Conservation (phyloP, 2,113 vertebrate species). For the Tetrax tetrax region DNA sequence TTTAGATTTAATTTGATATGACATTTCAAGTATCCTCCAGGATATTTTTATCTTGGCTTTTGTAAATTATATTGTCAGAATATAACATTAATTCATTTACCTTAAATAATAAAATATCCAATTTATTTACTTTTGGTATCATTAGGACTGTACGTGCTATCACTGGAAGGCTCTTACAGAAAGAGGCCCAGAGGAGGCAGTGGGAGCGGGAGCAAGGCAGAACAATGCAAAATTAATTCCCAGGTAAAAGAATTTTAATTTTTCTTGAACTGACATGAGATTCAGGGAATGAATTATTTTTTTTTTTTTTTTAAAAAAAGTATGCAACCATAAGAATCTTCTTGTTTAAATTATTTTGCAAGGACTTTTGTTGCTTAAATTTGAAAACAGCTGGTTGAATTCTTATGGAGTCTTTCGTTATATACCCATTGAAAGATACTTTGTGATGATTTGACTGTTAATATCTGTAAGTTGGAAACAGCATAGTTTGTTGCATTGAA, state of each 20-base stretch:
- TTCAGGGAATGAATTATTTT: neutral
- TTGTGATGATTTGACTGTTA: slow-evolving; percentile 12
- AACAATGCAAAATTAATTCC: neutral
- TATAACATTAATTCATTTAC: neutral
- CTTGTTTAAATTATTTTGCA: neutral
- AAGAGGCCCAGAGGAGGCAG: neutral
- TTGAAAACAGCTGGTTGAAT: slow-evolving; percentile 8
- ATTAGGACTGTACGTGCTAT: neutral
- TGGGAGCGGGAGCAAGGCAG: neutral
- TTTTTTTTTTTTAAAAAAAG: neutral
- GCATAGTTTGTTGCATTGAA: neutral
- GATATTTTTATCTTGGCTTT: neutral
- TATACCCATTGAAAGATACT: neutral
- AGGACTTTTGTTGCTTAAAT: neutral
- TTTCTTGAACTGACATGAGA: neutral
- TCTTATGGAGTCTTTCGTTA: neutral
- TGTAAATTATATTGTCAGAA: neutral
- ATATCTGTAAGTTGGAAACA: neutral
- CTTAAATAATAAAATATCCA: neutral
- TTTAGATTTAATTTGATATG: neutral
- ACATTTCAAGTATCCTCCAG: neutral
- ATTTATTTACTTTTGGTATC: neutral
- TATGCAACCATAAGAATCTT: neutral
- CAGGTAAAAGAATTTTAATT: neutral
- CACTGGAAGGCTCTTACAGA: neutral